A percentile compares a stretch with the other conserved stretches of the same genome.
These are phyloP conservation scores for Ameiurus melas DNA, from an alignment of 2,113 vertebrate species.

Conservation along the genomic window DNA sequence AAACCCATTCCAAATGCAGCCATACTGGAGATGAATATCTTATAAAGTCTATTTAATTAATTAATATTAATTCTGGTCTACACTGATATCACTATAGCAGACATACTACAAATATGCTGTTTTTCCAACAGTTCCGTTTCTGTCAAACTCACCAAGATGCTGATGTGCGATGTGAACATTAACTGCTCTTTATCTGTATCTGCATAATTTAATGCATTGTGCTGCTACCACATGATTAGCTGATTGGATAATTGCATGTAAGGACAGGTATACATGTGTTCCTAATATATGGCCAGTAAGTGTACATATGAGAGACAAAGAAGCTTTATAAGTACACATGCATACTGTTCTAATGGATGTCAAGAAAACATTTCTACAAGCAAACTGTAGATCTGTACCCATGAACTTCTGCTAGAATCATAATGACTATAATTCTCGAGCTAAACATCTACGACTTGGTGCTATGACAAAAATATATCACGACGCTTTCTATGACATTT, in stretches of 20 bases:
- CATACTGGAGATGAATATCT: not conserved
- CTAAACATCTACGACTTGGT: no score
- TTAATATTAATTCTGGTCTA: not conserved
- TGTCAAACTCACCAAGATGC: not conserved
- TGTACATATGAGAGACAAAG: not conserved
- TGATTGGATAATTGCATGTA: not conserved
- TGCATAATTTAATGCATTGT: not conserved
- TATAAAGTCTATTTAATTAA: not conserved
- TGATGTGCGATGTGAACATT: not conserved
- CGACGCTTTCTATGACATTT: no score
- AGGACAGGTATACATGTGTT: not conserved
- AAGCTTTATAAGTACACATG: not conserved
- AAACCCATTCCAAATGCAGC: not conserved
- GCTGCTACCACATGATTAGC: not conserved
- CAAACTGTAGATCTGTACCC: not conserved
- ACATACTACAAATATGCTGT: not conserved
- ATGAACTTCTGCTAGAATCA: not conserved
- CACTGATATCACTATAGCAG: not conserved
- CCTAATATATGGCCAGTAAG: not conserved
- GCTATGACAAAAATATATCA: no score
- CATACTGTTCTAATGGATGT: not conserved
- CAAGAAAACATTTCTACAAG: not conserved
- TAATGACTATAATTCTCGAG: not conserved
- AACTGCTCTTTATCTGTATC: not conserved
- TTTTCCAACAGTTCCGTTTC: not conserved